A percentile compares a stretch with the other conserved stretches of the same genome.
Evolutionary conservation across 1,140 invertebrate species (phyloP).

Genomic region (Diorhabda sublineata): DNA sequence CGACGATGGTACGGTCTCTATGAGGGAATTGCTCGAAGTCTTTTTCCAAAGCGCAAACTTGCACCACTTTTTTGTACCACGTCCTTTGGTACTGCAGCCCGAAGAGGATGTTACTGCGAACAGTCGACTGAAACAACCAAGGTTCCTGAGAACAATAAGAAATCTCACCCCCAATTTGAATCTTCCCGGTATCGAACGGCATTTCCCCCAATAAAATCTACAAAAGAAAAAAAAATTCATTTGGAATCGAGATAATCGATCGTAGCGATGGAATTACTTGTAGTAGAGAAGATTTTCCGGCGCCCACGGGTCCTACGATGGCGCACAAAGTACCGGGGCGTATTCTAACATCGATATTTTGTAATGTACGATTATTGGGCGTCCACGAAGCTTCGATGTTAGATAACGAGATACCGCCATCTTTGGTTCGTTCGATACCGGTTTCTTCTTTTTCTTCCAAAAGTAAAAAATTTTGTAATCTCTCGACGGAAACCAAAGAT

Average conservation of each 20-base stretch:
- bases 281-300: constrained; percentile 76
- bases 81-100: constrained; percentile 57
- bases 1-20: constrained; percentile 80
- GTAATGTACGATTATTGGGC: constrained; percentile 51
- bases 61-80: constrained; percentile 53
- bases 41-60: constrained; percentile 56
- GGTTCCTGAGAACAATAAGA: constrained; percentile 87
- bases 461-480: constrained; percentile 60
- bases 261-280: constrained; percentile 45
- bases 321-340: constrained; percentile 64
- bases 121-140: constrained; percentile 76
- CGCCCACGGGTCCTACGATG: constrained; percentile 73
- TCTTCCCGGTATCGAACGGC: no score
- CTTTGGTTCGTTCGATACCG: constrained; percentile 30
- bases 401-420: constrained; percentile 49
- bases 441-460: constrained; percentile 55
- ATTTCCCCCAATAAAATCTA: no score
- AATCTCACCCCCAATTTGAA: constrained; percentile 40
- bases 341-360: constrained; percentile 60
- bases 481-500: constrained; percentile 61
- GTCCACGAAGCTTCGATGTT: constrained; percentile 59
- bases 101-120: constrained; percentile 77
- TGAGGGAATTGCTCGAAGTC: constrained; percentile 69
- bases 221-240: no score
- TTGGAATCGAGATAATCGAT: no score